These are phyloP conservation scores for Neomonachus schauinslandi DNA, from an alignment of 2,113 vertebrate genomes.

Conservation along the genomic window DNA sequence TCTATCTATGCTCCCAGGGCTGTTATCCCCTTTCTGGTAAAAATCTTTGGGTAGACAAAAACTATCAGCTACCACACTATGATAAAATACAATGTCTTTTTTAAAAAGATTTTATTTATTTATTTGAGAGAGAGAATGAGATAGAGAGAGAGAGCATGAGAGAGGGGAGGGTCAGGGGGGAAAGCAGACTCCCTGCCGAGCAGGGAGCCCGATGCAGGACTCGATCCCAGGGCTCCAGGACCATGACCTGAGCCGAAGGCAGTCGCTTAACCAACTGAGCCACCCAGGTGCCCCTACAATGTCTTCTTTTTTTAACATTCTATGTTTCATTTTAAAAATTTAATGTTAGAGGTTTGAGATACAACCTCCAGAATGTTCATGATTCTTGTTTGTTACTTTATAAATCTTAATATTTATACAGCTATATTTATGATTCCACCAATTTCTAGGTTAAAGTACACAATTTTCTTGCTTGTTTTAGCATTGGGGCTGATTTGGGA, in stretches of 20 bases:
- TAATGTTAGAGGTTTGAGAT: background rate
- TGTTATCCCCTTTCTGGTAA: background rate
- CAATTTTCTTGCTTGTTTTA: slow-evolving; percentile 18
- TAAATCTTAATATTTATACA: background rate
- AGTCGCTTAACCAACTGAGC: too few relatives aligned
- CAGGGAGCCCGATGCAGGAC: too few relatives aligned
- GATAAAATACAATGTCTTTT: background rate
- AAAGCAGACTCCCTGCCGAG: too few relatives aligned
- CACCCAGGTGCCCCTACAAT: too few relatives aligned
- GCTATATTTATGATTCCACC: background rate
- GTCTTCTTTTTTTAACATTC: background rate
- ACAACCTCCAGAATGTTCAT: background rate
- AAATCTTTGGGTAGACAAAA: background rate
- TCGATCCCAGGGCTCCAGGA: too few relatives aligned
- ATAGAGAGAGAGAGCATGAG: too few relatives aligned
- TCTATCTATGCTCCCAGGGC: background rate
- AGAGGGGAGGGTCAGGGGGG: too few relatives aligned
- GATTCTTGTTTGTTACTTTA: background rate
- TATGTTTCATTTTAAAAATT: background rate
- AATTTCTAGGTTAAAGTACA: background rate
- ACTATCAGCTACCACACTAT: background rate
- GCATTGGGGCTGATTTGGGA: background rate
- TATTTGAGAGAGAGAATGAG: too few relatives aligned
- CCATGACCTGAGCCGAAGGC: too few relatives aligned
- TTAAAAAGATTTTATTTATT: background rate